Base-by-base conservation (phyloP, 2,797 vertebrate genomes). In the Steatocranus sp. region DNA sequence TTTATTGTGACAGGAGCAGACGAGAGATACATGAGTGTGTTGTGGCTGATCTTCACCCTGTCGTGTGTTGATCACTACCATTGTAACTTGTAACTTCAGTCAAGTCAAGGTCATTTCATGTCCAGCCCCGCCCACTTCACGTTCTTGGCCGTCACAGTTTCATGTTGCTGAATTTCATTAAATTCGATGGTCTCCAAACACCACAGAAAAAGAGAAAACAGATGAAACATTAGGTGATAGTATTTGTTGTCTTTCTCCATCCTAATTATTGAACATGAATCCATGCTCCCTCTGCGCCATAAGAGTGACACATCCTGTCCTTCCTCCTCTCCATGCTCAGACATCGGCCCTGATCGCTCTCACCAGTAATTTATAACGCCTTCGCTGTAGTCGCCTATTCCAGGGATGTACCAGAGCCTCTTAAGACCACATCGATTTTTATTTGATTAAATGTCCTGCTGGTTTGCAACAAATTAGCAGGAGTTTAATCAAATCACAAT, bases 401-500 rank as follows among this genome's bases (percentile, higher is more conserved):
- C 93, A 93, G 83, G 89, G 93, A 94, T 95, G 93, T 91, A 94
- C 89, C 92, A 92, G 92, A 89, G 92, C 92, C 94, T 96, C 95
- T 96, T 96, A 96, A 96, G 95, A 94, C 79, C 84, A 89, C 94
- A 97, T 96, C 93, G 96, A 97, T 96, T 97, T 96, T 96, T 93
- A 95, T 96, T 96, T 97, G 96, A 97, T 97, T 97, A 96, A 96
- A 97, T 87, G 94, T 97, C 95, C 93, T 73, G 93, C 95, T 94
- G 94, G 92, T 97, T 96, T 95, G 94, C 94, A 94, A 94, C 96
- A 96, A 97, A 97, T 96, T 96, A 96, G 96, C 94, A 94, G 89
- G 94, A 95, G 92, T 96, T 96, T 96, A 96, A 97, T 96, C 96
- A 96, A 96, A 97, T 96, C 92, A 94, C 93, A 96, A 96, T 96